Base-by-base conservation (phyloP, 2,113 vertebrate genomes). In the Sphaerodactylus townsendi region DNA sequence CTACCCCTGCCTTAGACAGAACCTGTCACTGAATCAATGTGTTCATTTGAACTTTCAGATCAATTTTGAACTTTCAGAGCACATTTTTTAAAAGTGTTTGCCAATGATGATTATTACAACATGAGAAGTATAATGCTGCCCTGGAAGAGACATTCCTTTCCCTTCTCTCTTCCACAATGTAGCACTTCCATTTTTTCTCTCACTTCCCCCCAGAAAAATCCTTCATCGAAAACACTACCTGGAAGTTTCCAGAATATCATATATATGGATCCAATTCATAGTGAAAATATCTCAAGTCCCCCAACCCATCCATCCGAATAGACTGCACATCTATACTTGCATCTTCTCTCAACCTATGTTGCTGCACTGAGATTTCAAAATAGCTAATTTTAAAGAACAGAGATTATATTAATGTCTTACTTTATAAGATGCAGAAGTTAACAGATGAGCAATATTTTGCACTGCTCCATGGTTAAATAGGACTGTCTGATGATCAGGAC, bases 381-480 rank as follows among this genome's bases (percentile, higher is more conserved):
- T 13, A 62, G 23, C n/a, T 72, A 48, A 79, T 5, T 39, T 85
- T 72, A 85, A 44, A 62, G 30, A 78, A 71, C 9, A 78, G 15
- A 44, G 11, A 46, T 84, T 70, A 70, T 70, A 70, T 87, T 69
- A 41, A 86, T 21, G 37, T 56, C 91, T 92, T 97, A 99, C 99
- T 97, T 99, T 99, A 94, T 98, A 99, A 84, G 98, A 99, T 56
- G 97, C 94, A 72, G 98, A 99, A 82, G 97, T 97, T 83, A 99
- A 95, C 25, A 99, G 96, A 87, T 98, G 98, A 85, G 98, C 97
- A 1, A 99, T 99, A 95, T 98, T 99, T 95, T 99, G 98, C 92
- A 99, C 98, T 94, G 98, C 98, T 86, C 97, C 98, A 3, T 98
- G 97, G 94, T 98, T 99, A 95, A 98, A 99, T 90, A 99, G 96